These are phyloP conservation scores for Trogon surrucura DNA, from an alignment of 2,113 vertebrate species.

Conservation along the genomic window DNA sequence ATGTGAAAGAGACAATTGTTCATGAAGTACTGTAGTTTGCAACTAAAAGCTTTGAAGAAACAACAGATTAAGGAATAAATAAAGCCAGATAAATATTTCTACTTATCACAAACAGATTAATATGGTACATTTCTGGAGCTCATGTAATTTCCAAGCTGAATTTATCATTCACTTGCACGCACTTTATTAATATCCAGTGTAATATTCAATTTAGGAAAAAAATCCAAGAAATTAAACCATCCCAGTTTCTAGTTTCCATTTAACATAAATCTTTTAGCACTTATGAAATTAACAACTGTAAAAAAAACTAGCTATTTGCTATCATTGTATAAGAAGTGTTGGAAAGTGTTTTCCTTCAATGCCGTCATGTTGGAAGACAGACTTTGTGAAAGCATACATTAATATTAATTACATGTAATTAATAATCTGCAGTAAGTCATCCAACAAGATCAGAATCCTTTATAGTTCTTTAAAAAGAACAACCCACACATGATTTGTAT, in stretches of 20 bases:
- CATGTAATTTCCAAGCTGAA: background rate
- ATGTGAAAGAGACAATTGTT: background rate
- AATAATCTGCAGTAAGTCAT: background rate
- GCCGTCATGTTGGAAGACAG: background rate
- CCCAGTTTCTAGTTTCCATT: background rate
- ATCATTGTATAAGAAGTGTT: background rate
- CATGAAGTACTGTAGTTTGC: background rate
- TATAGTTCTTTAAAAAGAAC: background rate
- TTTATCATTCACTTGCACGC: background rate
- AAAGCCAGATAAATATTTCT: background rate
- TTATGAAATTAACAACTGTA: background rate
- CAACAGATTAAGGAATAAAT: background rate
- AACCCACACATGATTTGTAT: background rate
- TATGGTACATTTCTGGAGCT: background rate
- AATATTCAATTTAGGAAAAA: background rate
- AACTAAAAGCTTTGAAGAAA: background rate
- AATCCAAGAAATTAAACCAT: background rate
- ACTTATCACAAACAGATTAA: background rate
- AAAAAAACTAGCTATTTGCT: background rate
- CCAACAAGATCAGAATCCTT: background rate
- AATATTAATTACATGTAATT: background rate
- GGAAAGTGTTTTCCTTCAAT: background rate
- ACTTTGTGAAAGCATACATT: accelerated
- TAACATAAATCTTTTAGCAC: background rate
- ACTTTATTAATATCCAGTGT: background rate